Evolutionary conservation across 2,113 vertebrate species (phyloP), one percentile per base, ranked within the genome.

Genomic region (Piprites chloris): DNA sequence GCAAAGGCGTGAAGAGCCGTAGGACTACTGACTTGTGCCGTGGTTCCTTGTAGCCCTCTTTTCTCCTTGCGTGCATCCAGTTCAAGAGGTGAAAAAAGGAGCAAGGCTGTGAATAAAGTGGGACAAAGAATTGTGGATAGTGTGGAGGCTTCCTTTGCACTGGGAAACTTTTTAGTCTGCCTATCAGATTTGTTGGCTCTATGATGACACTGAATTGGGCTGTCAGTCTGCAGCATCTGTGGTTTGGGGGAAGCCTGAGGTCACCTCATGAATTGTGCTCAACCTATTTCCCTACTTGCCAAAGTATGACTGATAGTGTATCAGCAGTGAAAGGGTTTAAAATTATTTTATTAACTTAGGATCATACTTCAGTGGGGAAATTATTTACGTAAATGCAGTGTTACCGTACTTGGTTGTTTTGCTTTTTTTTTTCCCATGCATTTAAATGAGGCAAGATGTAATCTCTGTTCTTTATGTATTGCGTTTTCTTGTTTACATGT

Each of bases 401-500:
- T 71, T 87, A 33, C 27, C 24, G 26, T n/a, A 16, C 6, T 8
- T 26, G 42, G 9, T 55, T 39, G 17, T 47, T 59, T 37, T 47
- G 58, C 2, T 8, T 61, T 62, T 87, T 52, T 55, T 14, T 28
- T 17, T 14, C 14, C 21, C 8, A 8, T 89, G 35, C 61, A 62
- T 96, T 85, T 92, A 73, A 88, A 71, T 91, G n/a, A 86, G 11
- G 46, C 67, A 66, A 93, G 65, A 87, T 90, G 52, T 66, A 81
- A 76, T 93, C 78, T 91, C 27, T 67, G 0, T 73, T 75, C 88
- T 91, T 75, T 26, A 33, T 56, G 46, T 59, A 55, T 75, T 69
- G 55, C 61, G 27, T 81, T 80, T 89, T 93, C 74, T 93, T 94
- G 73, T 96, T 90, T 90, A 85, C 53, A 78, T 77, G 30, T 69